Base-by-base conservation (phyloP, 2,113 vertebrate genomes). In the Sphyrna mokarran region DNA sequence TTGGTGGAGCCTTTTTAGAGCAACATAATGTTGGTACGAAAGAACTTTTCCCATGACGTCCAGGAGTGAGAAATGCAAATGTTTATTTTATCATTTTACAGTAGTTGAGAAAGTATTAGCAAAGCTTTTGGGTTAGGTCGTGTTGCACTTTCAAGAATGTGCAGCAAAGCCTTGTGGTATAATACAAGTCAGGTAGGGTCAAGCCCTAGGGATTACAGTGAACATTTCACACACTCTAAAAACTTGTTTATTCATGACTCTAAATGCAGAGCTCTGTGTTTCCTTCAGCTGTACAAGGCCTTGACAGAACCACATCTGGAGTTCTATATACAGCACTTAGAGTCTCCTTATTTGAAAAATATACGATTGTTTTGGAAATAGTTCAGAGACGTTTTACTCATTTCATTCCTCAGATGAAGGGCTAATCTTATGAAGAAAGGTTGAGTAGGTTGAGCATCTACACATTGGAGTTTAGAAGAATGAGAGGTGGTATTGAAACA, bases 131-230 rank as follows among this genome's bases (percentile, higher is more conserved):
- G 95, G 90, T 96, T 96, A 95, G 86, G 78, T 96, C 70, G n/a
- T 96, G 86, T 95, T 96, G 96, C 95, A 96, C 96, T 97, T 97
- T 96, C 96, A 96, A 96, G 87, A 96, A 96, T 97, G 96, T 96
- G 97, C 97, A 96, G 95, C 96, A 96, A 96, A 96, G 90, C 96
- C 96, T 96, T 96, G 94, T 63, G 96, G 96, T 96, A 94, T 96
- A 96, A 96, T 96, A 97, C 97, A 16, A 96, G 97, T 97, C 98
- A 98, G 97, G 97, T 97, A 96, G 97, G 97, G 96, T 97, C 96
- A 96, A 96, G 97, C 97, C 97, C 96, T 95, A 95, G 96, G 96
- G 97, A 98, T 97, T 98, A 97, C 96, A 96, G 43, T 94, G 96
- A 97, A 97, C 96, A 96, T 98, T 98, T 97, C 97, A 96, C 97